Percentiles rank a stretch among this genome's conserved stretches.
Evolutionary conservation across 1,140 invertebrate species (phyloP).

Genomic region (Papilio aristodemus): DNA sequence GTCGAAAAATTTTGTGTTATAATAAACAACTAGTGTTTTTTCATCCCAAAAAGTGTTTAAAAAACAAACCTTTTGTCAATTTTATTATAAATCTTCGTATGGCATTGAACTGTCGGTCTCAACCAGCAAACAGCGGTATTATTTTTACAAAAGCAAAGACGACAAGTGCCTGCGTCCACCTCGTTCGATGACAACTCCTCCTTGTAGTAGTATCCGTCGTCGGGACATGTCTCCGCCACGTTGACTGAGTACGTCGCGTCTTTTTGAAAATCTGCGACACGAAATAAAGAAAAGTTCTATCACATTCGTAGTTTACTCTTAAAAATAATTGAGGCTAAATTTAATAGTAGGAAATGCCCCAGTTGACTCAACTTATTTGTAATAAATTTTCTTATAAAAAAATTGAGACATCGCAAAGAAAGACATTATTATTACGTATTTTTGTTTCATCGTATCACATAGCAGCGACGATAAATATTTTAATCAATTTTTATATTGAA

Average conservation of each 20-base stretch:
- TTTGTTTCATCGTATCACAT: too few species aligned
- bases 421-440: too few species aligned
- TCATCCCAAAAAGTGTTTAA: too few species aligned
- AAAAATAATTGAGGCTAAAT: too few species aligned
- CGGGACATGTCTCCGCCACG: slow-evolving; percentile 46
- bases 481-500: too few species aligned
- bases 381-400: too few species aligned
- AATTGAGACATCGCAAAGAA: too few species aligned
- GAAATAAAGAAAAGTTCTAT: not conserved
- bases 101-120: slow-evolving; percentile 51
- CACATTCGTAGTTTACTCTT: not conserved
- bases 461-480: too few species aligned
- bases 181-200: slow-evolving; percentile 39
- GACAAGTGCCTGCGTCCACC: slow-evolving; percentile 42
- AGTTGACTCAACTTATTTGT: too few species aligned
- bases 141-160: slow-evolving; percentile 62
- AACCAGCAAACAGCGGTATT: slow-evolving; percentile 56
- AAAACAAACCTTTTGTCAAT: slow-evolving; percentile 45
- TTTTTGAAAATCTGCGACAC: slow-evolving; percentile 24
- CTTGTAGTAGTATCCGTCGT: slow-evolving; percentile 55
- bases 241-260: slow-evolving; percentile 38
- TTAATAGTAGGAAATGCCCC: too few species aligned
- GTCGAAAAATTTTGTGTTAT: too few species aligned
- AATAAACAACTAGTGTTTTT: too few species aligned
- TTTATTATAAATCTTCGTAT: slow-evolving; percentile 46